Evolutionary conservation across 1,140 invertebrate genomes (phyloP).

Genomic region (Formica selysi): DNA sequence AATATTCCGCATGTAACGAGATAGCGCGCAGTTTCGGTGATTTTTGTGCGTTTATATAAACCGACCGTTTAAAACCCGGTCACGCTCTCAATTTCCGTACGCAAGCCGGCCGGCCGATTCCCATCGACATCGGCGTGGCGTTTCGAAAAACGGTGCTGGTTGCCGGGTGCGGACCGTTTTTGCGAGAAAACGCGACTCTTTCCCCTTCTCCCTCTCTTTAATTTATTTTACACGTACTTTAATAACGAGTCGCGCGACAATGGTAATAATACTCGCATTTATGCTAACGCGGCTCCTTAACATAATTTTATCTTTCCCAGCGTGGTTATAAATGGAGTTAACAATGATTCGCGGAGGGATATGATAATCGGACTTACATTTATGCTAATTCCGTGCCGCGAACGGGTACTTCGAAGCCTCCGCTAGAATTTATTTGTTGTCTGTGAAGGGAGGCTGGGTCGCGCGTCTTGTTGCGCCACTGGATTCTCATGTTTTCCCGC

Average conservation of each 20-base stretch:
- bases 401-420: background rate
- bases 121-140: background rate
- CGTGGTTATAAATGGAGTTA: slow-evolving; percentile 41
- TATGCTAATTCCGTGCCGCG: slow-evolving; percentile 41
- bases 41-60: slow-evolving; percentile 79
- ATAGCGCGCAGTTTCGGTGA: slow-evolving; percentile 72
- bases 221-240: slow-evolving; percentile 31
- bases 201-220: background rate
- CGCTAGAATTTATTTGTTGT: slow-evolving; percentile 45
- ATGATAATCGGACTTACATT: slow-evolving; percentile 53
- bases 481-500: slow-evolving; percentile 10
- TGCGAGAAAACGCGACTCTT: background rate
- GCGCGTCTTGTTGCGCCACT: background rate
- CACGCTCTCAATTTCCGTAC: slow-evolving; percentile 71
- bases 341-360: slow-evolving; percentile 46
- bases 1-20: slow-evolving; percentile 74
- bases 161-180: background rate
- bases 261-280: slow-evolving; percentile 25
- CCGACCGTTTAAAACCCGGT: slow-evolving; percentile 77
- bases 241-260: slow-evolving; percentile 5
- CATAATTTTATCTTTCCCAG: slow-evolving; percentile 15
- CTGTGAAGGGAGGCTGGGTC: background rate
- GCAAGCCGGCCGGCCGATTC: background rate
- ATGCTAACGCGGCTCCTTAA: slow-evolving; percentile 47
- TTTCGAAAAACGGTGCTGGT: background rate